Percentiles rank a stretch among this genome's conserved stretches.
phyloP scores from a whole-genome alignment of 64 coral and sea anemone species.

The Orbicella faveolata region DNA sequence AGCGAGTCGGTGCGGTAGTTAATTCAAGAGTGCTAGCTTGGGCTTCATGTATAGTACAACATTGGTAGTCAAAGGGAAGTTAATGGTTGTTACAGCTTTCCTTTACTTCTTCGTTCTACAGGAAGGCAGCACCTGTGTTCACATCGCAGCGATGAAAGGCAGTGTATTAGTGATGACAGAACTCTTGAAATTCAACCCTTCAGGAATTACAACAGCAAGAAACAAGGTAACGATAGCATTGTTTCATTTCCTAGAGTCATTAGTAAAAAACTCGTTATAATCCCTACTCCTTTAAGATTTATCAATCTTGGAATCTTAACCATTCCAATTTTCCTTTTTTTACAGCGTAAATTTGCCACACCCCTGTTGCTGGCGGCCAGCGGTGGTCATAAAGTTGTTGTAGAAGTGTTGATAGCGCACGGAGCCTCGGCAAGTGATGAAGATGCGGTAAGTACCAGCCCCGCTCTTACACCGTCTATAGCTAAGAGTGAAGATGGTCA shows the following conservation, averaged over 20 bases:
- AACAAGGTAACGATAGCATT: conserved; percentile 68
- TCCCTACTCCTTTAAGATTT: not conserved
- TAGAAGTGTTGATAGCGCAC: conserved; percentile 83
- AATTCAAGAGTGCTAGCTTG: not conserved
- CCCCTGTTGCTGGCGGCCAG: conserved; percentile 84
- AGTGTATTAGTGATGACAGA: conserved; percentile 94
- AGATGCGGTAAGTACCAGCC: conserved; percentile 70
- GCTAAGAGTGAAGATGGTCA: not conserved
- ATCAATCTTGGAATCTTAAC: too few species aligned
- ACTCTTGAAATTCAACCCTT: conserved; percentile 73
- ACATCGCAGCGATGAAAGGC: conserved; percentile 98
- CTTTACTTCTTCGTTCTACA: not conserved
- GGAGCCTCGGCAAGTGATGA: conserved; percentile 92
- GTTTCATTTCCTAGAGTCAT: too few species aligned
- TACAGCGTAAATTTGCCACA: conserved; percentile 81
- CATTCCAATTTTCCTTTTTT: not conserved
- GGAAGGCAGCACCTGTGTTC: conserved; percentile 95
- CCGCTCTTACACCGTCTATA: too few species aligned
- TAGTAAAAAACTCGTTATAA: too few species aligned
- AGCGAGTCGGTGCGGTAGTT: not conserved
- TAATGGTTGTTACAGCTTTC: not conserved
- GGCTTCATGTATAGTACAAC: not conserved
- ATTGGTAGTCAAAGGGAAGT: not conserved
- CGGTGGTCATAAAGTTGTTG: conserved; percentile 91
- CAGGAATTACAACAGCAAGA: conserved; percentile 72